Base-by-base conservation (phyloP, 2,113 vertebrate genomes). In the Glareola pratincola region DNA sequence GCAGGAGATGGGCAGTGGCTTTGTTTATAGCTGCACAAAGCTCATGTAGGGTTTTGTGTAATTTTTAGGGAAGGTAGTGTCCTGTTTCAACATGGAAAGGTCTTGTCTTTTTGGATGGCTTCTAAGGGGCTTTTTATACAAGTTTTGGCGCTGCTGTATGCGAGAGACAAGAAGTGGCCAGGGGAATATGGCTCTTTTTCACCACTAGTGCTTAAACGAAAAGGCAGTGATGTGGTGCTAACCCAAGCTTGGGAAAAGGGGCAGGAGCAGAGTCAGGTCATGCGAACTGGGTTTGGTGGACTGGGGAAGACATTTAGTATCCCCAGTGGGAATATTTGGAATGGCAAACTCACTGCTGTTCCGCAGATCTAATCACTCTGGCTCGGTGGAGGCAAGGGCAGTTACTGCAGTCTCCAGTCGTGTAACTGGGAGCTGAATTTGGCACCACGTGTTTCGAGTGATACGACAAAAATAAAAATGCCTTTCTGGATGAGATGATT, bases 101-200 rank as follows among this genome's bases (percentile, higher is more conserved):
- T 68, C 66, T 90, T 91, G 45, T 22, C 62, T 85, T 85, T 88
- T 60, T 78, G 53, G 63, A 36, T 81, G 54, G 56, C 48, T 93
- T 94, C 78, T 73, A 41, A 50, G 30, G 26, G 21, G 60, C 39
- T 69, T 84, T 72, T 64, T 43, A 8, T 62, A 62, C 17, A 63
- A 75, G 19, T 82, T 85, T 64, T 62, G 48, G 43, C 73, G 66
- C 24, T 81, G 47, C 32, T 71, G 24, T 75, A 12, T 59, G 59
- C 63, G 73, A 51, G 66, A 82, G 47, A 63, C 60, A 37, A 53
- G 29, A n/a, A 80, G 14, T 27, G 43, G 29, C 16, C 16, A 2
- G 73, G 39, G 41, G 13, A 59, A 36, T 57, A 6, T 20, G 41
- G 24, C 24, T 36, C 7, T 77, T 63, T 47, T 86, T 89, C 73